Conservation (phyloP, 2,888 invertebrate genomes). For the Gnatocerus cornutus region DNA sequence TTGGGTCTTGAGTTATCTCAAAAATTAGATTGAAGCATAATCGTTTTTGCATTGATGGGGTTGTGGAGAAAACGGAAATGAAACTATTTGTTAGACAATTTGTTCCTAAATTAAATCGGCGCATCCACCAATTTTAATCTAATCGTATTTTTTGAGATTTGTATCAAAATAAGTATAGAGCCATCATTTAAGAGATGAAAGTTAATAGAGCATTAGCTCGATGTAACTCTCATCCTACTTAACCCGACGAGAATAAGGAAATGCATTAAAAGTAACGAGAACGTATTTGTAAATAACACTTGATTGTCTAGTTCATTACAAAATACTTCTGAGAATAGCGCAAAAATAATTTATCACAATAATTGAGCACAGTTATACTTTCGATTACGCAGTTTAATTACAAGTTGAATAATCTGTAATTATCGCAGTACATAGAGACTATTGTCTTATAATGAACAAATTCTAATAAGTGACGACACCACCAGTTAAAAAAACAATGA, state of each 20-base stretch:
- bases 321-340: constrained; percentile 14
- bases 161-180: no score
- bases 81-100: no score
- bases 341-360: constrained; percentile 22
- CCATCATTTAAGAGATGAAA: no score
- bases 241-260: neutral
- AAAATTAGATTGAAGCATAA: constrained; percentile 21
- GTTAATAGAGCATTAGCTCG: no score
- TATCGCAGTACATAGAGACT: constrained; percentile 6
- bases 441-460: constrained; percentile 29
- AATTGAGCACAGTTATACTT: constrained; percentile 25
- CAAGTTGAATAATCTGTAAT: constrained; percentile 22
- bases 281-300: constrained; percentile 2
- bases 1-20: constrained; percentile 47
- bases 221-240: neutral
- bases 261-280: constrained; percentile 1
- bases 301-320: constrained; percentile 5
- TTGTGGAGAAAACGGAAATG: neutral
- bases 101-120: no score
- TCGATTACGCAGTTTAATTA: constrained; percentile 36
- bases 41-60: constrained; percentile 9
- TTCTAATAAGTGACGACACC: constrained; percentile 18
- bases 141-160: no score
- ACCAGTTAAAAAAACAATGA: constrained; percentile 11
- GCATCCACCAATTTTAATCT: no score